Base-by-base conservation (phyloP, 2,888 invertebrate species). In the Lampropteryx suffumata region DNA sequence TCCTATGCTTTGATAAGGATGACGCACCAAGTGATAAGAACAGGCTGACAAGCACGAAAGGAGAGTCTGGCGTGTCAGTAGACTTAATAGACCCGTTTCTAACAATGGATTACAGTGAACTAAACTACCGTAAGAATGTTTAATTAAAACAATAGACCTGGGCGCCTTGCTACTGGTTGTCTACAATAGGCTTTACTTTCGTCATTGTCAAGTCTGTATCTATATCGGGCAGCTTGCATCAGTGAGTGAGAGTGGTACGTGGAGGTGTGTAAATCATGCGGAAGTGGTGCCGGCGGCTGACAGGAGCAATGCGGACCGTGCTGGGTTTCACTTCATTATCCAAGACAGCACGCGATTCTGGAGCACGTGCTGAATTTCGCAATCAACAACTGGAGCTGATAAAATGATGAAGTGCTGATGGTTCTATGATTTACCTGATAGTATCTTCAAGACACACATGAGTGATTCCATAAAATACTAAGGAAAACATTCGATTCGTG, bases 301-400 rank as follows among this genome's bases (percentile, higher is more conserved):
- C 71, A 64, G 70, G 65, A 67, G 64, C 62, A 58, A 69, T 66
- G 69, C 65, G 56, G 57, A 63, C 57, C 49, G 64, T 63, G 57
- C 64, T 55, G 59, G 49, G 67, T 77, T 74, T 77, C 70, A 76
- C 76, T 74, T 63, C 59, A 64, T 65, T 68, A 65, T 59, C 50
- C 56, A 60, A 66, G 56, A 64, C 65, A 45, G 62, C 77, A 79
- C 77, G 77, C 75, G 67, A 76, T 61, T 51, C 50, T 51, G 54
- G 50, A 54, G 26, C 59, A 61, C 57, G 62, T 65, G 64, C 53
- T 45, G 48, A 13, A 37, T 50, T 42, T 55, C 43, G 53, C 58
- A 36, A 39, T 36, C 34, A 21, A 40, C 40, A 52, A n/a, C n/a
- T n/a, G 52, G 26, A 12, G 50, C 51, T 58, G 51, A 50, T 45